These are phyloP conservation scores for Alosa alosa DNA, from an alignment of 2,113 vertebrate genomes.

Conservation along the genomic window DNA sequence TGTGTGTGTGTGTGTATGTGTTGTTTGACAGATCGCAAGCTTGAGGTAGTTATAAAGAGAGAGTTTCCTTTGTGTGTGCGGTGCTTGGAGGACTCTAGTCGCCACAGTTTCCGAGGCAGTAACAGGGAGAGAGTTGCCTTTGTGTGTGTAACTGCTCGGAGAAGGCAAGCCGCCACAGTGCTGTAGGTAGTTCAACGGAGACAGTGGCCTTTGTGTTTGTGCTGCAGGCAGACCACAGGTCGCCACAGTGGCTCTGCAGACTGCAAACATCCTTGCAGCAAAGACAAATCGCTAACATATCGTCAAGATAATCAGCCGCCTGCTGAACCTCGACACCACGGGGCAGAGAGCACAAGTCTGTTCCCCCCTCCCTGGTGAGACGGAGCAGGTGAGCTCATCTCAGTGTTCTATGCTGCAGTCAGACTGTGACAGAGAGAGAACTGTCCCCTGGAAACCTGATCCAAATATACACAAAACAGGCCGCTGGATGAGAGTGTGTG, in stretches of 20 bases:
- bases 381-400: background rate
- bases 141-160: background rate
- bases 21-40: too few relatives aligned
- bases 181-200: background rate
- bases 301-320: background rate
- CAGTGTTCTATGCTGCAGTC: background rate
- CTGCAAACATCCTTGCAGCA: background rate
- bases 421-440: background rate
- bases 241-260: background rate
- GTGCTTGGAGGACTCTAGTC: too few relatives aligned
- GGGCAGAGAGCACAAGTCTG: background rate
- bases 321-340: background rate
- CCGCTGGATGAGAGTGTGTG: background rate
- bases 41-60: too few relatives aligned
- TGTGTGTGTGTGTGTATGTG: background rate
- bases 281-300: background rate
- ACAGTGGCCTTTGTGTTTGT: background rate
- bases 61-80: too few relatives aligned
- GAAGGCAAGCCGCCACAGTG: conserved; percentile 45
- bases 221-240: background rate
- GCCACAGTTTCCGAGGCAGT: conserved; percentile 47
- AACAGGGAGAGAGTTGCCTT: background rate
- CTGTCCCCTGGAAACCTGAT: background rate
- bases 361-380: background rate
- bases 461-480: background rate